phyloP scores from a whole-genome alignment of 2,888 invertebrate species.

The Euzetes globulus region DNA sequence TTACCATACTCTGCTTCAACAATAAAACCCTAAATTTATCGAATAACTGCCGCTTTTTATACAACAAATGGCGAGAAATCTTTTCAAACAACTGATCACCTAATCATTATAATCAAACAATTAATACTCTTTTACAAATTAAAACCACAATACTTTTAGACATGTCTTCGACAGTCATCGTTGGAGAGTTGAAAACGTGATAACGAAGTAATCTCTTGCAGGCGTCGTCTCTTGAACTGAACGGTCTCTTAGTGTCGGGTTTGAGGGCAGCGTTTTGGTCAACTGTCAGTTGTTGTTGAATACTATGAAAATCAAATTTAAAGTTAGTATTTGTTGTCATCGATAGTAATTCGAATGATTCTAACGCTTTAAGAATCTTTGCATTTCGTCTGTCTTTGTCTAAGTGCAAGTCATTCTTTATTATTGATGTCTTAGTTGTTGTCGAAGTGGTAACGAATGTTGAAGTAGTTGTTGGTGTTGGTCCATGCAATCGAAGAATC shows the following conservation, averaged over 20 bases:
- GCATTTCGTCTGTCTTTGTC: constrained; percentile 7
- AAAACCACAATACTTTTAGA: constrained; percentile 44
- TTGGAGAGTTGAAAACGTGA: constrained; percentile 63
- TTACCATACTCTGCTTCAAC: constrained; percentile 69
- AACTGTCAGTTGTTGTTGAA: constrained; percentile 64
- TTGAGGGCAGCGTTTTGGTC: constrained; percentile 66
- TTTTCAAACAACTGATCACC: constrained; percentile 45
- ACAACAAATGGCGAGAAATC: constrained; percentile 55
- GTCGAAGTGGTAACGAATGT: constrained; percentile 17
- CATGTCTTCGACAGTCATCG: constrained; percentile 24
- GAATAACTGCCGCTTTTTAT: constrained; percentile 62
- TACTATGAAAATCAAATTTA: constrained; percentile 55
- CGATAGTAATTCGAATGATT: background rate
- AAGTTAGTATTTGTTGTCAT: constrained; percentile 36
- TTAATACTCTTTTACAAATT: background rate
- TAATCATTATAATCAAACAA: constrained; percentile 31
- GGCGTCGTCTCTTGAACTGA: constrained; percentile 57
- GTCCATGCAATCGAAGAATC: constrained; percentile 7
- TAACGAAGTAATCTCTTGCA: constrained; percentile 66
- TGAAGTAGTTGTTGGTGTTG: constrained; percentile 11
- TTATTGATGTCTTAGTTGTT: constrained; percentile 11
- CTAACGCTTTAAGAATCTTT: constrained; percentile 23
- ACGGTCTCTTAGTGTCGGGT: constrained; percentile 66
- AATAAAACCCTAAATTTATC: constrained; percentile 65
- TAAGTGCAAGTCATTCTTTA: background rate